A percentile compares a stretch with the other conserved stretches of the same genome.
phyloP scores from a whole-genome alignment of 2,888 invertebrate species.

The Mylabris sibirica region DNA sequence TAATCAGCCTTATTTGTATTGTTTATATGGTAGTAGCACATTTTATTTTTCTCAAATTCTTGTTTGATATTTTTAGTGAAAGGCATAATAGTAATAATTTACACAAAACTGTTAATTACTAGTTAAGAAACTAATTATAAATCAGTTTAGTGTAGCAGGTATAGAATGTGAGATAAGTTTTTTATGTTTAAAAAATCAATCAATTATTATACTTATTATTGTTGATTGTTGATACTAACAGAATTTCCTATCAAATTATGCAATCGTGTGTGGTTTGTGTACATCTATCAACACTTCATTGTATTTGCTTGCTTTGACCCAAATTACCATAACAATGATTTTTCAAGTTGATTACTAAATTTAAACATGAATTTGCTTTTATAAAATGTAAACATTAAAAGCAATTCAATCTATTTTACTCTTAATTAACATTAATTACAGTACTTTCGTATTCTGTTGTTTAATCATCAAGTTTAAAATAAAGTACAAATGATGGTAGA shows the following conservation, averaged over 20 bases:
- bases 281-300: not conserved
- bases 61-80: not conserved
- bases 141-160: not conserved
- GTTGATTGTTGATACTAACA: not conserved
- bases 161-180: not conserved
- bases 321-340: not conserved
- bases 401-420: not conserved
- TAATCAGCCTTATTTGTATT: not conserved
- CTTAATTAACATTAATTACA: too few species aligned
- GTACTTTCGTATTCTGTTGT: not conserved
- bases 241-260: not conserved
- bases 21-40: constrained; percentile 1
- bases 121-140: not conserved
- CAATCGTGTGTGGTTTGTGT: not conserved
- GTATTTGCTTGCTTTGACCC: not conserved
- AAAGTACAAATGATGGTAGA: not conserved
- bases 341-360: not conserved
- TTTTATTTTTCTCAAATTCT: not conserved
- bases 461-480: not conserved
- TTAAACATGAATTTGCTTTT: constrained; percentile 5
- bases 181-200: not conserved
- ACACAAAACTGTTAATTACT: not conserved
- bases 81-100: not conserved
- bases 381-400: not conserved
- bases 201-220: not conserved